A percentile compares a stretch with the other conserved stretches of the same genome.
Evolutionary conservation across 2,888 invertebrate genomes (phyloP).

Genomic region (Hirtodrosophila alboralis): DNA sequence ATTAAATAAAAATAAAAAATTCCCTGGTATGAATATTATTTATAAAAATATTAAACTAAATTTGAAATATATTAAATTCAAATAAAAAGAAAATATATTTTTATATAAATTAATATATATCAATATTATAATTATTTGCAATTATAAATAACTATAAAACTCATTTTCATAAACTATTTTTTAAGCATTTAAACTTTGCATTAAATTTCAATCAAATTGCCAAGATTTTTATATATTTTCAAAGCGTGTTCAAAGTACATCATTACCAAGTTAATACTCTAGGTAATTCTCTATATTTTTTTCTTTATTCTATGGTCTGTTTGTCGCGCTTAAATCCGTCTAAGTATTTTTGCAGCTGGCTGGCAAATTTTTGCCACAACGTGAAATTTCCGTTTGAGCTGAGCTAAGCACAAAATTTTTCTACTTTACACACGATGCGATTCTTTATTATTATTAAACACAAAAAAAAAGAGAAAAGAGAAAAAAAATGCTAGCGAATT

Average conservation of each 20-base stretch:
- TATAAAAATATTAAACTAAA: no score
- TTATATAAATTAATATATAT: no score
- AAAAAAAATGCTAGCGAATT: slow-evolving; percentile 12
- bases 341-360: slow-evolving; percentile 70
- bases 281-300: slow-evolving; percentile 22
- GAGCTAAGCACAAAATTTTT: slow-evolving; percentile 77
- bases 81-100: no score
- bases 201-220: no score
- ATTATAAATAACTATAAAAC: no score
- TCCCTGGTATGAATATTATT: no score
- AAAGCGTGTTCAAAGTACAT: slow-evolving; percentile 19
- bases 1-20: no score
- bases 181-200: no score
- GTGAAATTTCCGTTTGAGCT: slow-evolving; percentile 76
- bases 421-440: slow-evolving; percentile 67
- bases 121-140: no score
- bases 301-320: slow-evolving; percentile 42
- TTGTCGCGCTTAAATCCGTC: slow-evolving; percentile 78
- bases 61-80: no score
- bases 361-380: slow-evolving; percentile 63
- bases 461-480: slow-evolving; percentile 34
- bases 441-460: slow-evolving; percentile 74
- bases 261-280: not conserved
- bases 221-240: not conserved
- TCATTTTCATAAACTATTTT: no score